These are phyloP conservation scores for Hylia prasina DNA, from an alignment of 2,113 vertebrate genomes.

Conservation along the genomic window DNA sequence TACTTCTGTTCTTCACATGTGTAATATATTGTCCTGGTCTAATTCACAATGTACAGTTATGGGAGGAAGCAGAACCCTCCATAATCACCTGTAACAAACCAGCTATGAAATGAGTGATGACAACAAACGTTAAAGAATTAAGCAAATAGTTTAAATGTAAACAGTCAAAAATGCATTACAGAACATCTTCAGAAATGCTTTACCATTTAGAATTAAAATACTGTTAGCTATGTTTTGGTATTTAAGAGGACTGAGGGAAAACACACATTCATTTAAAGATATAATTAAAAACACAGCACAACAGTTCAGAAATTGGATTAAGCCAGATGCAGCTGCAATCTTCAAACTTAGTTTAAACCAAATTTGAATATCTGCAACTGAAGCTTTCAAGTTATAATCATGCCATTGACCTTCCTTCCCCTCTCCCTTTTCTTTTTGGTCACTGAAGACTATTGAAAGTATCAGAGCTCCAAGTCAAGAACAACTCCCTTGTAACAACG, in stretches of 20 bases:
- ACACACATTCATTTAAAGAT: constrained; percentile 4
- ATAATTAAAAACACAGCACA: constrained; percentile 14
- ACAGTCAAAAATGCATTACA: not conserved
- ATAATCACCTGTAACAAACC: not conserved
- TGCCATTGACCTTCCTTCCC: not conserved
- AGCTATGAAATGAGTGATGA: not conserved
- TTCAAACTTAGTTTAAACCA: constrained; percentile 11
- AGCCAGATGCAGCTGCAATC: not conserved
- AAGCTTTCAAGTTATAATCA: constrained; percentile 5
- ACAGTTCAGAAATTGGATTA: constrained; percentile 2
- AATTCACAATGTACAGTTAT: not conserved
- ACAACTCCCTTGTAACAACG: not conserved
- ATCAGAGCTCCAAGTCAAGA: constrained; percentile 28
- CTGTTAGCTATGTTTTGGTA: not conserved
- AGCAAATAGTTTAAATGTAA: not conserved
- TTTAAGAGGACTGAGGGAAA: not conserved
- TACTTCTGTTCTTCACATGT: not conserved
- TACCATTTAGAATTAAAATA: not conserved
- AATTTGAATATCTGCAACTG: constrained; percentile 6
- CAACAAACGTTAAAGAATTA: not conserved
- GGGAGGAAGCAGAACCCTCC: not conserved
- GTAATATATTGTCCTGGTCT: not conserved
- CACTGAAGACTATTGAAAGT: constrained; percentile 27
- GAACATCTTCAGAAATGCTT: not conserved
- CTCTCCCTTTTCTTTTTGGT: not conserved